Evolutionary conservation across 2,797 vertebrate genomes (phyloP), one percentile per base, ranked within the genome.

Genomic region (Rhinella marina): DNA sequence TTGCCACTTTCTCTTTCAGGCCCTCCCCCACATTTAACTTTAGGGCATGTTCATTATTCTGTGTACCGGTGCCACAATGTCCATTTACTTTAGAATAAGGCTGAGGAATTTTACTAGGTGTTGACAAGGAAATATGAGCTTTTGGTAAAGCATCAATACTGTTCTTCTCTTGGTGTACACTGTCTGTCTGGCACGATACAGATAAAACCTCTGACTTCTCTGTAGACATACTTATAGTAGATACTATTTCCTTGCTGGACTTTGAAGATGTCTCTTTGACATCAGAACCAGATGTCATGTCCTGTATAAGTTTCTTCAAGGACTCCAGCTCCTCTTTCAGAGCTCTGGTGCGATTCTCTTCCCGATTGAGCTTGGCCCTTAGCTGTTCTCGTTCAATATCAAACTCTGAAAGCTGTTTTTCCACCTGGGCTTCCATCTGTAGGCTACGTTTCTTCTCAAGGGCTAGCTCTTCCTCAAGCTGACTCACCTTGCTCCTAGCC

Each of bases 341-440:
- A 27, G 95, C 95, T 84, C 90, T 93, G 29, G 96, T 96, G 90
- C 95, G 96, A 90, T 97, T 96, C 91, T 98, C 97, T 93, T 98
- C 98, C 68, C 95, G 94, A 89, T 94, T 93, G 88, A 99, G 93
- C 90, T 95, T 96, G 57, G 95, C 95, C 89, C 93, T 95, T 92
- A 98, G 91, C 87, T 97, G 96, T 56, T 98, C 97, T 52, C 95
- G 93, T 89, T 99, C 97, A 0, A 96, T 95, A 90, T 98, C 96
- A 27, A 98, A 97, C 93, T 98, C 97, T 0, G 96, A 96, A 90
- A 96, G 89, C 91, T 98, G 97, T 91, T 95, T 96, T 91, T 98
- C 97, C 9, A 95, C 96, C 70, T 93, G 94, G 14, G 96, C 97
- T 92, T 98, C 97, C 0, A 96, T 96, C 92, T 97, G 95, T 73